Percentiles rank a stretch among this genome's conserved stretches.
phyloP scores from a whole-genome alignment of 2,888 invertebrate species.

The Gryllus longicercus region DNA sequence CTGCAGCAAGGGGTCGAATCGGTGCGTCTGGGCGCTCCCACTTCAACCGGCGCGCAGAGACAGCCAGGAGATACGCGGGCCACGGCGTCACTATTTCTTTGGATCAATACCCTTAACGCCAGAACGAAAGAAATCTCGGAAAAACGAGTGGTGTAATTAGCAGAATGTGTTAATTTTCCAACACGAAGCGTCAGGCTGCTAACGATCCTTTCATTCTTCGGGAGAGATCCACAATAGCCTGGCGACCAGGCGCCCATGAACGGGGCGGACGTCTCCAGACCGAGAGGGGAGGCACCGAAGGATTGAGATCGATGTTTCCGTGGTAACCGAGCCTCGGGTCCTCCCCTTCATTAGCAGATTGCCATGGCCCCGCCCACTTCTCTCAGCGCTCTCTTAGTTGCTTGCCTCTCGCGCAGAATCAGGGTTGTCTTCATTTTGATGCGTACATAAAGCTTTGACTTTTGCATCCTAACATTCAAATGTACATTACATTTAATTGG shows the following conservation, averaged over 20 bases:
- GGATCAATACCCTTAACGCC: background rate
- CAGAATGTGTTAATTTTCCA: background rate
- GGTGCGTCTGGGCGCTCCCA: background rate
- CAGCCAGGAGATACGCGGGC: background rate
- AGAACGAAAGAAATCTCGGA: background rate
- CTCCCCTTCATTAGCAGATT: slow-evolving; percentile 1
- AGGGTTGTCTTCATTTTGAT: too few relatives aligned
- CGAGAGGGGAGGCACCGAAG: background rate
- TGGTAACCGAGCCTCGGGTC: background rate
- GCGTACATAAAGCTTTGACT: too few relatives aligned
- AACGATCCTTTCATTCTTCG: slow-evolving; percentile 5
- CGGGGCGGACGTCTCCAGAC: background rate
- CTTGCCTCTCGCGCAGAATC: too few relatives aligned
- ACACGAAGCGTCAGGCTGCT: background rate
- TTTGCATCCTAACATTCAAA: too few relatives aligned
- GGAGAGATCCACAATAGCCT: background rate
- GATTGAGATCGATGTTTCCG: background rate
- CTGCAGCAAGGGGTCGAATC: background rate
- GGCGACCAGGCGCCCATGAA: background rate
- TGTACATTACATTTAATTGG: too few relatives aligned
- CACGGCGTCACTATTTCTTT: background rate
- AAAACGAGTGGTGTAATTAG: background rate
- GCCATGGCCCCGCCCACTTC: background rate
- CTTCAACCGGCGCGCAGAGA: background rate
- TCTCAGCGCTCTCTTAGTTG: background rate